phyloP scores from a whole-genome alignment of 1,140 invertebrate species.

The Eriosoma lanigerum region DNA sequence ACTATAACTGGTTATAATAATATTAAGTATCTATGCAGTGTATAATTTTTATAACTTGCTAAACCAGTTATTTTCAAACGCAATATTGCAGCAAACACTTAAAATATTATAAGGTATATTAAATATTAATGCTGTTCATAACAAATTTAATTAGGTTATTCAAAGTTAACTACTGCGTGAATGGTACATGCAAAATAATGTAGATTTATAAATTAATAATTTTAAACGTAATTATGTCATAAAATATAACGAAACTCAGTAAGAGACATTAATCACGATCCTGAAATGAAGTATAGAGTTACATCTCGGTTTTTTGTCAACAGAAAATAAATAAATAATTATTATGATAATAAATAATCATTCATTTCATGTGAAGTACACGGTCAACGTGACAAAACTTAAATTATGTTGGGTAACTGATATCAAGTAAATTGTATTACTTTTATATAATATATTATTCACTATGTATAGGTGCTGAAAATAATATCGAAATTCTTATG shows the following conservation, averaged over 20 bases:
- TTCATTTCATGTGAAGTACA: too few relatives aligned
- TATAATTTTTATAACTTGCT: constrained; percentile 10
- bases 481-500: too few relatives aligned
- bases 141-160: not conserved
- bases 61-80: constrained; percentile 34
- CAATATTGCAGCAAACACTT: not conserved
- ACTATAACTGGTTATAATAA: not conserved
- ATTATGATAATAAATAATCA: too few relatives aligned
- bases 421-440: too few relatives aligned
- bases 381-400: too few relatives aligned
- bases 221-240: not conserved
- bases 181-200: not conserved
- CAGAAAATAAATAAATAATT: too few relatives aligned
- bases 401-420: too few relatives aligned
- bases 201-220: not conserved
- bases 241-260: not conserved
- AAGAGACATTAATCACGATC: not conserved
- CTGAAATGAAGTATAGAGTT: too few relatives aligned
- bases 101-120: not conserved
- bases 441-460: too few relatives aligned
- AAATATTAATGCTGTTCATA: too few relatives aligned
- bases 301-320: too few relatives aligned
- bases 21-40: not conserved
- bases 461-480: too few relatives aligned
- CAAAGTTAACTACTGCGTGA: not conserved